Evolutionary conservation across 2,797 vertebrate genomes (phyloP).

Genomic region (Cuculus canorus): DNA sequence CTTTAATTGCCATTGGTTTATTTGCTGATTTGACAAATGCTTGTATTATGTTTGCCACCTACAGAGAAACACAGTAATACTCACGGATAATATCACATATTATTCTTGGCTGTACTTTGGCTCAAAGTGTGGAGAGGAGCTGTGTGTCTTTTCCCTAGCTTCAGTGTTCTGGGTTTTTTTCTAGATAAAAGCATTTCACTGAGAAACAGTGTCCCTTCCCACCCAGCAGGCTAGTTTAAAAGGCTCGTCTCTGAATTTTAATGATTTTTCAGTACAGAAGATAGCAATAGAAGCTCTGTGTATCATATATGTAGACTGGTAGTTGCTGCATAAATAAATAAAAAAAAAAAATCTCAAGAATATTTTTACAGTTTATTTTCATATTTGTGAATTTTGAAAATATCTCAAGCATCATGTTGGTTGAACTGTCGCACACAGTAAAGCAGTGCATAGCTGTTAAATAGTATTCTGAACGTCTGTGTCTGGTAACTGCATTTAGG

Average conservation of each 20-base stretch:
- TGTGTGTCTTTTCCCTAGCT: neutral
- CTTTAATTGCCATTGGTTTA: slow-evolving; percentile 45
- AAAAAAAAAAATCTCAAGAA: neutral
- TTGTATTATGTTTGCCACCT: slow-evolving; percentile 10
- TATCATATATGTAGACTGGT: neutral
- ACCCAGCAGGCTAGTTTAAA: neutral
- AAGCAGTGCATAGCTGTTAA: neutral
- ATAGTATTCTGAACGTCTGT: neutral
- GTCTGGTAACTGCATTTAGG: neutral
- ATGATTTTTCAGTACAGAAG: neutral
- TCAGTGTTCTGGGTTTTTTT: neutral
- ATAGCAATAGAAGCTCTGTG: neutral
- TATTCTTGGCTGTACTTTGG: slow-evolving; percentile 39
- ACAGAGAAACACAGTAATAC: neutral
- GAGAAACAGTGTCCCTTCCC: neutral
- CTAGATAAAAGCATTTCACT: neutral
- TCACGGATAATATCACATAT: slow-evolving; percentile 28
- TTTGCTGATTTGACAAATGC: slow-evolving; percentile 50
- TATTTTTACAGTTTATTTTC: slow-evolving; percentile 1
- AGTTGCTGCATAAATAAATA: neutral
- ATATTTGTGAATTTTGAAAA: neutral
- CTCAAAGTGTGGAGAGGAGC: neutral
- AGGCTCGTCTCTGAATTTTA: neutral
- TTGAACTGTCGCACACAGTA: neutral
- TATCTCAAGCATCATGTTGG: neutral